Base-by-base conservation (phyloP, 2,113 vertebrate species). In the Dromiciops gliroides region DNA sequence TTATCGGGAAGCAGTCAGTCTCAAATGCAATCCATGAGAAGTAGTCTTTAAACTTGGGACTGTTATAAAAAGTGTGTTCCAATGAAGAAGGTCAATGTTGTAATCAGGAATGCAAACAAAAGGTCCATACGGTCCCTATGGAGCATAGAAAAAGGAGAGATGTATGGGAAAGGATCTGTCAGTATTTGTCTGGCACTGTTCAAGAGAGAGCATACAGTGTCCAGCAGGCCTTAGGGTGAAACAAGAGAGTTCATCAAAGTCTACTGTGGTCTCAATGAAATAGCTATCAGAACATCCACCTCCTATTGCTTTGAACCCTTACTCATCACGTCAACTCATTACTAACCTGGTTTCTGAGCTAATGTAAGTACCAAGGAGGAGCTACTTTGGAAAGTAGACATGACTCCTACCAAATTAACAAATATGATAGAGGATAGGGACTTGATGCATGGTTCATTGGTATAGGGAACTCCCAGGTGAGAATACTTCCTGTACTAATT, bases 151-250 rank as follows among this genome's bases (percentile, higher is more conserved):
- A 83, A 83, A 91, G 75, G 89, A 75, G 14, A 52, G 51, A 60
- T 67, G 26, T 51, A 47, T 89, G 90, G 90, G 89, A 93, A 96
- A 83, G 37, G 91, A 51, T 91, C 67, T 26, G 92, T 95, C 93
- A 94, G 90, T 24, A 24, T 92, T 94, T 92, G 93, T 75, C 67
- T 83, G 67, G 67, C 67, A 44, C 37, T 44, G 7, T 83, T 83
- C n/a, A 83, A 83, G n/a, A 83, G n/a, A 44, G 19, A 44, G 19
- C 37, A n/a, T 44, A 75, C 37, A 83, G n/a, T 44, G 16, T 83
- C 67, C 44, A n/a, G 16, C 37, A 44, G 67, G 7, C 67, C 14
- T 75, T n/a, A 22, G n/a, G 37, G 16, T 75, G 67, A 75, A 75
- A 44, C 67, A n/a, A 6, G 19, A 83, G 67, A 44, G 37, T 83